These are phyloP conservation scores for Odontothrips loti DNA, from an alignment of 2,888 invertebrate genomes.

Conservation along the genomic window DNA sequence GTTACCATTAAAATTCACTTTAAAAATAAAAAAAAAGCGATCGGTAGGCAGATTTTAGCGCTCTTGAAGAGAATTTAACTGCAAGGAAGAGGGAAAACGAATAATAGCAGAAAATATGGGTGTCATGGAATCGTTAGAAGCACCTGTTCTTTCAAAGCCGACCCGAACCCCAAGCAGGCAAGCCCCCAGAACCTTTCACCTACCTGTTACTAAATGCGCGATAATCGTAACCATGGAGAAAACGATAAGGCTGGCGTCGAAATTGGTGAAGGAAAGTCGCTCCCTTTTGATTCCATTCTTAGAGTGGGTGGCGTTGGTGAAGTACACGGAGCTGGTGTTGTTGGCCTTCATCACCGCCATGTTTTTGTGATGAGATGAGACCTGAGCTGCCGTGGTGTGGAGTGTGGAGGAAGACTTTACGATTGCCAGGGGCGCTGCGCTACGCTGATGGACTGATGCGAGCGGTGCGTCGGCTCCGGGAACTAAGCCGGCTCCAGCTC, in stretches of 20 bases:
- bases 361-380: constrained; percentile 28
- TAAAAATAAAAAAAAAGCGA: too few relatives aligned
- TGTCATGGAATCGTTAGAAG: neutral
- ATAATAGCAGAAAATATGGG: neutral
- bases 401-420: constrained; percentile 25
- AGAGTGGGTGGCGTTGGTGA: constrained; percentile 26
- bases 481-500: constrained; percentile 14
- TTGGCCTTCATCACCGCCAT: constrained; percentile 38
- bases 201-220: constrained; percentile 58
- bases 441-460: neutral
- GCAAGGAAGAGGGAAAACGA: neutral
- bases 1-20: neutral
- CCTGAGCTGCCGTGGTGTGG: constrained; percentile 11
- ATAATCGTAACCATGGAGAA: constrained; percentile 57
- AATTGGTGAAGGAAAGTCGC: constrained; percentile 47
- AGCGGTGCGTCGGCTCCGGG: neutral
- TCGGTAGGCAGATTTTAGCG: too few relatives aligned
- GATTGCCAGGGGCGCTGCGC: neutral
- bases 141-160: neutral
- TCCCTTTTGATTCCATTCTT: constrained; percentile 35
- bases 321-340: constrained; percentile 33
- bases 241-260: constrained; percentile 54
- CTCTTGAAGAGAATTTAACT: neutral
- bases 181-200: neutral
- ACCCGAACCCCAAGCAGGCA: neutral